Base-by-base conservation (phyloP, 2,797 vertebrate species). In the Sebastes oblongus region DNA sequence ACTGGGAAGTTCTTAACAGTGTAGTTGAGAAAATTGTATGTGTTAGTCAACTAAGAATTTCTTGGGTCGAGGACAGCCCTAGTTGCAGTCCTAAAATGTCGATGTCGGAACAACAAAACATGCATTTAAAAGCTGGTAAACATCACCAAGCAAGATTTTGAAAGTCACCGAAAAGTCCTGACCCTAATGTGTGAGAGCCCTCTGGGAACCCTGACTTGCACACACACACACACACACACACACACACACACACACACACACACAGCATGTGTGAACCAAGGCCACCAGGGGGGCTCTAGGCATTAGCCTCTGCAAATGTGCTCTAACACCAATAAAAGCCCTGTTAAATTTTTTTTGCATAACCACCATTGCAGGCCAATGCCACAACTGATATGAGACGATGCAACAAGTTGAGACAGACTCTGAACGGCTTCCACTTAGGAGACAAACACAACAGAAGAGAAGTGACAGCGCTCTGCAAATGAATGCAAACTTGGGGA, bases 401-500 rank as follows among this genome's bases (percentile, higher is more conserved):
- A 87, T 32, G 74, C 77, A 89, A 91, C 87, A 83, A 85, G 86
- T 86, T 71, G 39, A 84, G 91, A 89, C 88, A 85, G 91, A 87
- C 74, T 82, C 78, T 80, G 87, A 92, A 87, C 42, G 76, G 83
- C 78, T 89, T 89, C 90, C 84, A 92, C 85, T 90, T 88, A 89
- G 89, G 70, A 86, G 71, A 85, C 86, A 89, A 92, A 92, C 89
- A 83, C 86, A 89, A 85, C 81, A 83, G 88, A 92, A 80, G 80
- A 88, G 85, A 93, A 88, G 90, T 78, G 91, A 92, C 92, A 91
- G 87, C 50, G n/a, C 50, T 14, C 46, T 13, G 84, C 87, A 92
- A 91, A 93, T 85, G 50, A 92, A 92, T 88, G 87, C 87, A 90
- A 91, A 92, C 88, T 82, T 75, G 69, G 67, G 39, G 34, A 88